A percentile compares a stretch with the other conserved stretches of the same genome.
These are phyloP conservation scores for Coptotermes formosanus DNA, from an alignment of 1,140 invertebrate species.

Conservation along the genomic window DNA sequence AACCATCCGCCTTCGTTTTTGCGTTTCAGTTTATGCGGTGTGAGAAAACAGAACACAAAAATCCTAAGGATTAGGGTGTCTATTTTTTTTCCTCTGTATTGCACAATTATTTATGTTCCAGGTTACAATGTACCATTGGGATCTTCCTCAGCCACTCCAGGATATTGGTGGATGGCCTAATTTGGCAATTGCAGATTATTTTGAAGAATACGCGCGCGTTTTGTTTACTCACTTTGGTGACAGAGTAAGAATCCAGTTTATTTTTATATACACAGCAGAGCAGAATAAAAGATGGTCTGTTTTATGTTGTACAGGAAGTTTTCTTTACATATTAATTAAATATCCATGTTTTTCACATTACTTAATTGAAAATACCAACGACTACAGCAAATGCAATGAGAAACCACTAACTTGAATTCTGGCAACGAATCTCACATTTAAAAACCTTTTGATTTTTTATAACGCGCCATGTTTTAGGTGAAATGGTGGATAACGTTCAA, in stretches of 20 bases:
- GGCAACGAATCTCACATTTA: background rate
- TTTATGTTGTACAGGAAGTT: too few relatives aligned
- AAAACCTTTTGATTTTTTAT: background rate
- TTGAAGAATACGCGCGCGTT: conserved; percentile 59
- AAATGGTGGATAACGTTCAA: conserved; percentile 56
- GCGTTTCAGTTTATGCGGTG: too few relatives aligned
- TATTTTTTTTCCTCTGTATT: too few relatives aligned
- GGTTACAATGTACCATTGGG: conserved; percentile 71
- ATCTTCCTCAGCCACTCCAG: conserved; percentile 62
- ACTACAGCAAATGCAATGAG: too few relatives aligned
- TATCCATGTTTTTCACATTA: too few relatives aligned
- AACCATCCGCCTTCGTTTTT: too few relatives aligned
- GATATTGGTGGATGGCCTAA: conserved; percentile 65
- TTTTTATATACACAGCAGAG: background rate
- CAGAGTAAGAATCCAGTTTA: conserved; percentile 40
- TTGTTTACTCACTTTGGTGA: conserved; percentile 55
- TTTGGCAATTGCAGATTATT: conserved; percentile 56
- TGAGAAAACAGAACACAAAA: too few relatives aligned
- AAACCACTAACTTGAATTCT: too few relatives aligned
- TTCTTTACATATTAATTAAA: too few relatives aligned
- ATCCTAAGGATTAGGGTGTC: too few relatives aligned
- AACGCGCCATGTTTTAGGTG: conserved; percentile 40
- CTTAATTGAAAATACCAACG: too few relatives aligned
- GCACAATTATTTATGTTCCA: conserved; percentile 32
- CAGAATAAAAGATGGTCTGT: background rate